Evolutionary conservation across 2,113 vertebrate species (phyloP).

Genomic region (Lepisosteus osseus): DNA sequence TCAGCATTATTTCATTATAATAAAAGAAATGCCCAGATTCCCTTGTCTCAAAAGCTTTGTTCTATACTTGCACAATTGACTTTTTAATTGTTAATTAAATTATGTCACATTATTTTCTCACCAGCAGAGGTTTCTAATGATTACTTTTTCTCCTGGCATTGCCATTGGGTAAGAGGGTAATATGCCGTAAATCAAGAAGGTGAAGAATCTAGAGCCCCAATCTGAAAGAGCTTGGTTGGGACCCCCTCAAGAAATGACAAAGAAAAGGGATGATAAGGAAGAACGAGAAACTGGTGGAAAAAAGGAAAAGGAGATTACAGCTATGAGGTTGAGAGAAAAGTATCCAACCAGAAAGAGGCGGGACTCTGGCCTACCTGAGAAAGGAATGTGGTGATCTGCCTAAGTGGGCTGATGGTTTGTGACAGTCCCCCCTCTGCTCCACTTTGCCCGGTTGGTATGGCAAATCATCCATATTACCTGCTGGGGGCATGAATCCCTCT

Average conservation of each 20-base stretch:
- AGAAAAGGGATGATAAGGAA: too few species aligned
- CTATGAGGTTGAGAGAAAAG: slow-evolving; percentile 15
- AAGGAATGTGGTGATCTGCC: slow-evolving; percentile 65
- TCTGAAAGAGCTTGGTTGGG: too few species aligned
- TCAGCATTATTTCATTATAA: too few species aligned
- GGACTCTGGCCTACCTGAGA: slow-evolving; percentile 69
- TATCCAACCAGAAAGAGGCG: slow-evolving; percentile 51
- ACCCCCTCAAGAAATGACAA: too few species aligned
- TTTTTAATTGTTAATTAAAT: too few species aligned
- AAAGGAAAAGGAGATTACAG: slow-evolving; percentile 42
- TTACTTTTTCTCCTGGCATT: not conserved
- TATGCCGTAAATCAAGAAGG: too few species aligned
- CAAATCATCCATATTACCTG: slow-evolving; percentile 89
- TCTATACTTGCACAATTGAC: too few species aligned
- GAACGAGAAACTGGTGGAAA: slow-evolving; percentile 6
- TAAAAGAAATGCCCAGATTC: too few species aligned
- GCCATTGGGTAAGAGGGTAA: not conserved
- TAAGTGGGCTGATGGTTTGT: slow-evolving; percentile 60
- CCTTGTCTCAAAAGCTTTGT: too few species aligned
- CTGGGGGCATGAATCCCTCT: slow-evolving; percentile 92
- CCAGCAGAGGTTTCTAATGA: too few species aligned
- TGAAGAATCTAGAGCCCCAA: too few species aligned
- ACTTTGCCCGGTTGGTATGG: slow-evolving; percentile 72
- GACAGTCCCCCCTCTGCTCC: slow-evolving; percentile 63
- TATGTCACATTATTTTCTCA: too few species aligned